Conservation (phyloP, 1,140 invertebrate genomes). For the Bombus haemorrhoidalis region DNA sequence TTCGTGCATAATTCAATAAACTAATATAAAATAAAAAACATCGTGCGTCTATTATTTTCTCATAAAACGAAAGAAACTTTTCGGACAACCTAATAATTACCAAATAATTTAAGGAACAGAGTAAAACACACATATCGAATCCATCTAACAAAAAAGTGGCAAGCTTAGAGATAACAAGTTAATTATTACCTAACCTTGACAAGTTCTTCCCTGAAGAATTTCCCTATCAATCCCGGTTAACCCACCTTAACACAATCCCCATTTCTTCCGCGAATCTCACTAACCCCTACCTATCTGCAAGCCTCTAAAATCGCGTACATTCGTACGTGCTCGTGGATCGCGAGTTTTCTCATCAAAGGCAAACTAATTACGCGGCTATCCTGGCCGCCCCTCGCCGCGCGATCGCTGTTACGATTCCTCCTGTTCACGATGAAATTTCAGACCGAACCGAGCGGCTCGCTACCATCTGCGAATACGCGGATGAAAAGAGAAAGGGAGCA, state of each 20-base stretch:
- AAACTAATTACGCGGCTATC: conserved; percentile 63
- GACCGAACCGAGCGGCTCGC: background rate
- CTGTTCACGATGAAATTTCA: conserved; percentile 66
- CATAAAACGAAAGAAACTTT: too few relatives aligned
- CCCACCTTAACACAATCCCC: background rate
- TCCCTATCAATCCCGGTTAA: background rate
- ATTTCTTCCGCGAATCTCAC: background rate
- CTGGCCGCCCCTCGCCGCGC: background rate
- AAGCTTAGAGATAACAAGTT: background rate
- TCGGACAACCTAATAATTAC: too few relatives aligned
- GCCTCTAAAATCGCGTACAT: background rate
- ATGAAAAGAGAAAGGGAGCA: background rate
- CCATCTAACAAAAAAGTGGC: rapidly evolving
- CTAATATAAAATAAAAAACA: too few relatives aligned
- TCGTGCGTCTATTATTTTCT: too few relatives aligned
- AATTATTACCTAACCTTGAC: background rate
- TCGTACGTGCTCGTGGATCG: conserved; percentile 19
- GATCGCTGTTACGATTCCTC: conserved; percentile 62
- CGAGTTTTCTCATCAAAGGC: conserved; percentile 60
- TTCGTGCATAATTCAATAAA: too few relatives aligned
- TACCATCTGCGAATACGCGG: too few relatives aligned
- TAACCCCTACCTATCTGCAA: background rate
- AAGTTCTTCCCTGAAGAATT: background rate
- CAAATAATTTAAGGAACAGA: background rate
- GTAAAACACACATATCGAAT: rapidly evolving